phyloP scores from a whole-genome alignment of 1,140 invertebrate genomes.

The Wiebesia pumilae region DNA sequence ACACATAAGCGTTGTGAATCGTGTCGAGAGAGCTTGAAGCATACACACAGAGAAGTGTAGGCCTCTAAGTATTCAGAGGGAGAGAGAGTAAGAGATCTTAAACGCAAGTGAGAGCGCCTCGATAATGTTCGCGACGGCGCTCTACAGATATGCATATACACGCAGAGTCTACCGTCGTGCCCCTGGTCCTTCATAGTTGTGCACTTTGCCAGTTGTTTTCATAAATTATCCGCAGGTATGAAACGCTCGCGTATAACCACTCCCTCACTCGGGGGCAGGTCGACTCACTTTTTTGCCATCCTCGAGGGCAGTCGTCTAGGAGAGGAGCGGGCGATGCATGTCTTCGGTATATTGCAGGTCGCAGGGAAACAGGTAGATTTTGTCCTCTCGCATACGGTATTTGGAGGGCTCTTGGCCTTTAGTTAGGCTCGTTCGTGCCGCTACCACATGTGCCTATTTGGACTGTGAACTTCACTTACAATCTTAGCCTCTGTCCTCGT shows the following conservation, averaged over 20 bases:
- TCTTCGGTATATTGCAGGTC: neutral
- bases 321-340: neutral
- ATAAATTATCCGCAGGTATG: slow-evolving; percentile 47
- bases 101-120: slow-evolving; percentile 27
- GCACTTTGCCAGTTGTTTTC: slow-evolving; percentile 47
- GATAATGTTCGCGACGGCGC: slow-evolving; percentile 33
- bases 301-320: neutral
- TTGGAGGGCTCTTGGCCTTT: neutral
- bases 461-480: neutral
- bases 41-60: too few species aligned
- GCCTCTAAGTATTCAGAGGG: too few species aligned
- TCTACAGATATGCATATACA: neutral
- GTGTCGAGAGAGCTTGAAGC: too few species aligned
- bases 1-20: too few species aligned
- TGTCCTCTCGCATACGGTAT: neutral
- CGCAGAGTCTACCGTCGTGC: neutral
- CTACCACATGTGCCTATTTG: neutral
- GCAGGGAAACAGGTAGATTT: slow-evolving; percentile 25
- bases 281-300: neutral
- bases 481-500: neutral
- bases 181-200: neutral
- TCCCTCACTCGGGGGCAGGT: too few species aligned
- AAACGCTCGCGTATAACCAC: neutral
- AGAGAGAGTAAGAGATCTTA: slow-evolving; percentile 17
- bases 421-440: neutral